Evolutionary conservation across 2,797 vertebrate genomes (phyloP).

Genomic region (Rhinoraja longicauda): DNA sequence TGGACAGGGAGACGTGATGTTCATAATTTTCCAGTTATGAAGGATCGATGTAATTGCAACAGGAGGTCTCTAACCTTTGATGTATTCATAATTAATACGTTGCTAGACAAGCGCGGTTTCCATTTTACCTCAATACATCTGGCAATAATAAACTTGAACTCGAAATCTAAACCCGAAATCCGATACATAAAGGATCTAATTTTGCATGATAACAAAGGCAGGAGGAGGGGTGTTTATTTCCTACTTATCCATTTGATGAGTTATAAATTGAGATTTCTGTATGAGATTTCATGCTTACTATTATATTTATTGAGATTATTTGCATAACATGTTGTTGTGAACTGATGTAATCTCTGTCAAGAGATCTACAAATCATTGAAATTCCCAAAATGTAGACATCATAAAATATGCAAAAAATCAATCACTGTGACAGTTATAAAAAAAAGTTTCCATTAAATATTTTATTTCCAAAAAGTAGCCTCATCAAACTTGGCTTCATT

Average conservation of each 20-base stretch:
- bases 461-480: not conserved
- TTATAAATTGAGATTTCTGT: not conserved
- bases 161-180: no score
- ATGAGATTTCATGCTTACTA: not conserved
- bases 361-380: not conserved
- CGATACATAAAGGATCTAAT: not conserved
- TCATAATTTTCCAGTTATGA: no score
- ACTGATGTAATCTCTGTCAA: not conserved
- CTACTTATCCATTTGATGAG: not conserved
- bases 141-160: no score
- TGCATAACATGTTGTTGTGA: not conserved
- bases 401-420: not conserved
- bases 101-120: no score
- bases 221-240: not conserved
- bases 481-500: not conserved
- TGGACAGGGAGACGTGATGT: no score
- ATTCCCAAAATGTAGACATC: not conserved
- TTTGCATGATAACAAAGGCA: not conserved
- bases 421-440: not conserved
- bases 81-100: no score
- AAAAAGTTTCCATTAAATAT: not conserved
- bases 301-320: not conserved
- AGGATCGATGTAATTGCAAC: no score
- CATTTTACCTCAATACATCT: no score
- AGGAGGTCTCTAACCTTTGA: no score